Percentiles rank a stretch among this genome's conserved stretches.
These are phyloP conservation scores for Haliclona indistincta DNA, from an alignment of 37 sponge, comb jelly and placozoan genomes.

Conservation along the genomic window DNA sequence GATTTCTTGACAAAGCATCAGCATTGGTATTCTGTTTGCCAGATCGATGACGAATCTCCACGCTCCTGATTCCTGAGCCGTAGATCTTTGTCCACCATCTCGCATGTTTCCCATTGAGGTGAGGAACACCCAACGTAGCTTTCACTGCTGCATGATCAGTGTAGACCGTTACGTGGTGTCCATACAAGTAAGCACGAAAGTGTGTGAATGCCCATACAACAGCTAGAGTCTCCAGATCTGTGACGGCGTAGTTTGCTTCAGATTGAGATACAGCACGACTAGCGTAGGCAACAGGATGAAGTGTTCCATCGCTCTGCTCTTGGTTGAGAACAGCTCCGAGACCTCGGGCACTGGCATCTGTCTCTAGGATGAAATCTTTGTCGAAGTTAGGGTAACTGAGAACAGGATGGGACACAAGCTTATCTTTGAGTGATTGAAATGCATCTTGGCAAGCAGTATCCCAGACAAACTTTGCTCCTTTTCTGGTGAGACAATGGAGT, in stretches of 20 bases:
- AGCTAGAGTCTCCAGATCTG: conserved; percentile 46
- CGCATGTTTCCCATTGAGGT: conserved; percentile 9
- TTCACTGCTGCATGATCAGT: conserved; percentile 41
- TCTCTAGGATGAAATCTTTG: conserved; percentile 25
- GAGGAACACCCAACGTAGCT: background rate
- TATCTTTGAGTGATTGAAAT: conserved; percentile 3
- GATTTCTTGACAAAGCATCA: conserved; percentile 29
- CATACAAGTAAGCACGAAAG: conserved; percentile 47
- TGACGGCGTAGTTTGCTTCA: conserved; percentile 41
- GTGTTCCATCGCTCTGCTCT: conserved; percentile 17
- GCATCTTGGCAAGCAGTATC: background rate
- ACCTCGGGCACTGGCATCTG: conserved; percentile 53
- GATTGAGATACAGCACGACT: conserved; percentile 24
- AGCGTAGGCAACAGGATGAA: conserved; percentile 43
- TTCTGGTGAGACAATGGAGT: background rate
- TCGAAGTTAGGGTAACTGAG: conserved; percentile 33
- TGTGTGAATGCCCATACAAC: conserved; percentile 46
- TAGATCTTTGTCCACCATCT: background rate
- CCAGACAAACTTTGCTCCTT: conserved; percentile 8
- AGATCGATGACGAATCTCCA: conserved; percentile 24
- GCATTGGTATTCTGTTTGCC: conserved; percentile 18
- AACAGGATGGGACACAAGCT: conserved; percentile 21
- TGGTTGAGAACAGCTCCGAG: conserved; percentile 43
- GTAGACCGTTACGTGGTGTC: conserved; percentile 25
- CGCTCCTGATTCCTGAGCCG: conserved; percentile 15